These are phyloP conservation scores for Anoncus sp. DNA, from an alignment of 2,888 invertebrate genomes.

Conservation along the genomic window DNA sequence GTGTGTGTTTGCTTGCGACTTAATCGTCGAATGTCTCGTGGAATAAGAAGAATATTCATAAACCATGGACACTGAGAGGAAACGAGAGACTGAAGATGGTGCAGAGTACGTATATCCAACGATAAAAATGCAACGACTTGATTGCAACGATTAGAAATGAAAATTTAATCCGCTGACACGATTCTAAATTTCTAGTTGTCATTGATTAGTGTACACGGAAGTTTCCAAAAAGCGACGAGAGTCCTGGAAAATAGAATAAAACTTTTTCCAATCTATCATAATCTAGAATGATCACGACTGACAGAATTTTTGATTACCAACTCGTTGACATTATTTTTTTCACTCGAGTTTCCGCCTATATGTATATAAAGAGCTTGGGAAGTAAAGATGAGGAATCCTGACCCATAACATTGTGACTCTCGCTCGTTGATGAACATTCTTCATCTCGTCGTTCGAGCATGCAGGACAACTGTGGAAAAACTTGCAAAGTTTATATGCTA, in stretches of 20 bases:
- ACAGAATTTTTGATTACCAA: no score
- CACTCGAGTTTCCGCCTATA: no score
- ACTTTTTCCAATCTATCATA: no score
- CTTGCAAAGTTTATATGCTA: slow-evolving; percentile 41
- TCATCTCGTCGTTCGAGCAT: slow-evolving; percentile 53
- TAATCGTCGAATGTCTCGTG: slow-evolving; percentile 40
- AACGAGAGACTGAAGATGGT: slow-evolving; percentile 30
- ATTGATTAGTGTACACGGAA: slow-evolving; percentile 17
- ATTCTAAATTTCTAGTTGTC: slow-evolving; percentile 25
- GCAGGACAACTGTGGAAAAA: slow-evolving; percentile 50
- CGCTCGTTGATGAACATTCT: slow-evolving; percentile 54
- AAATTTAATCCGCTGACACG: slow-evolving; percentile 16
- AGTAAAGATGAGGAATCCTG: slow-evolving; percentile 51
- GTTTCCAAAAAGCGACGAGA: slow-evolving; percentile 16
- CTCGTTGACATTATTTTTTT: no score
- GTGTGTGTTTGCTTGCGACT: slow-evolving; percentile 49
- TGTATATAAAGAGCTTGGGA: background rate
- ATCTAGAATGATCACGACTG: no score
- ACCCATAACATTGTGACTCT: slow-evolving; percentile 53
- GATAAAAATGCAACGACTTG: slow-evolving; percentile 33
- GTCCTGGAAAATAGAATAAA: background rate
- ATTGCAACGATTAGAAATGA: slow-evolving; percentile 23
- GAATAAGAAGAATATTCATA: slow-evolving; percentile 34
- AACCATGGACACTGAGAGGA: slow-evolving; percentile 24
- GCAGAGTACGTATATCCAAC: slow-evolving; percentile 16